These are phyloP conservation scores for Acanthosoma haemorrhoidale DNA, from an alignment of 2,888 invertebrate genomes.

Conservation along the genomic window DNA sequence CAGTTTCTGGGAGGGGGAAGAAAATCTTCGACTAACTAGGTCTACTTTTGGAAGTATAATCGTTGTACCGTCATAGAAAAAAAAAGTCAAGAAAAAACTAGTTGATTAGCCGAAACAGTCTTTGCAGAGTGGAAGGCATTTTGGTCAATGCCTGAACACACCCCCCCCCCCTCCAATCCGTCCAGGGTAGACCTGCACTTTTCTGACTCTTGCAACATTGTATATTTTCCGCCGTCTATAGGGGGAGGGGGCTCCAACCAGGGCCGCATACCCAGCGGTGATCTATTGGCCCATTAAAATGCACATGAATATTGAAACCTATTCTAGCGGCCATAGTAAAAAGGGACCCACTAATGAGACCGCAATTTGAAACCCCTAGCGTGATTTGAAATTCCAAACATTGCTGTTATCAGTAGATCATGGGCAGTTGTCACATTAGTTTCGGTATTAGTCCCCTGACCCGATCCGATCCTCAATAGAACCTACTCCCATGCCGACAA, in stretches of 20 bases:
- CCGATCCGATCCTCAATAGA: background rate
- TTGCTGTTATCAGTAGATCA: conserved; percentile 30
- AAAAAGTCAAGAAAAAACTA: too few species aligned
- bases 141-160: too few species aligned
- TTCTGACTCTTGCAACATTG: background rate
- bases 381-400: conserved; percentile 39
- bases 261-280: conserved; percentile 22
- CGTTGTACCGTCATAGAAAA: too few species aligned
- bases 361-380: conserved; percentile 24
- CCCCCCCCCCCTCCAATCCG: too few species aligned
- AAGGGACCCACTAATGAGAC: conserved; percentile 31
- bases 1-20: too few species aligned
- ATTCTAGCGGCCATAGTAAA: conserved; percentile 33
- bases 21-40: too few species aligned
- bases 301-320: conserved; percentile 39
- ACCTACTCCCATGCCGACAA: background rate
- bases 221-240: background rate
- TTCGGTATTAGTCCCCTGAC: conserved; percentile 17
- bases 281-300: conserved; percentile 39
- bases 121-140: background rate
- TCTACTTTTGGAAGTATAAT: too few species aligned
- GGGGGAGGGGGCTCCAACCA: background rate
- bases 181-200: too few species aligned
- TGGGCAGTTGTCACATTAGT: conserved; percentile 25
- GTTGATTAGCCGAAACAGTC: too few species aligned